phyloP scores from a whole-genome alignment of 2,797 vertebrate genomes.

The Sebastes oblongus region DNA sequence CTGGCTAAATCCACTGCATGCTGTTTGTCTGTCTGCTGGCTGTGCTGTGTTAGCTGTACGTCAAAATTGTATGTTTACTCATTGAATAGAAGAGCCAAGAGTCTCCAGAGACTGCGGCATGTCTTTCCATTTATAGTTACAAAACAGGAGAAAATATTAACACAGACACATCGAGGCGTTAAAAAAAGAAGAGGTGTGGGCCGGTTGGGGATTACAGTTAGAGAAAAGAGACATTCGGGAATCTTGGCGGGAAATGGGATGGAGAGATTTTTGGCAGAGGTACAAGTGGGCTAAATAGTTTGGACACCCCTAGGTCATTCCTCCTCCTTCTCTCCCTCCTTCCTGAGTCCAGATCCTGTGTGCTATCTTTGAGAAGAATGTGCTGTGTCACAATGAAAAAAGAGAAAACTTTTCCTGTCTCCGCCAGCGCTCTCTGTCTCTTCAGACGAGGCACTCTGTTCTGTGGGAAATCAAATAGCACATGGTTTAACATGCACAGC shows the following conservation, averaged over 20 bases:
- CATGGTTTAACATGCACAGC: neutral
- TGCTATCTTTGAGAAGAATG: slow-evolving; percentile 51
- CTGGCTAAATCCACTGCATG: slow-evolving; percentile 9
- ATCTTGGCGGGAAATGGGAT: slow-evolving; percentile 72
- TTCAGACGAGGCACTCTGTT: neutral
- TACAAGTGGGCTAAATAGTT: slow-evolving; percentile 82
- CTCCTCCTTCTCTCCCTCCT: slow-evolving; percentile 23
- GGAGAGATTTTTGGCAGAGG: slow-evolving; percentile 64
- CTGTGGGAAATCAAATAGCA: neutral
- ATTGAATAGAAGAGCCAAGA: slow-evolving; percentile 16
- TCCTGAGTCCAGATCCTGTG: slow-evolving; percentile 31
- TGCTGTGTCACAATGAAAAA: slow-evolving; percentile 45
- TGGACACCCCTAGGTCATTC: slow-evolving; percentile 60
- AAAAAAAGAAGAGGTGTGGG: slow-evolving; percentile 2
- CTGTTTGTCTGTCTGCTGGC: slow-evolving; percentile 3
- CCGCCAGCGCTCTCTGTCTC: neutral
- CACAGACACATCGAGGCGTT: neutral
- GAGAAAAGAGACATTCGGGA: slow-evolving; percentile 63
- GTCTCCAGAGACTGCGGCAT: neutral
- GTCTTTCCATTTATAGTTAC: slow-evolving; percentile 59
- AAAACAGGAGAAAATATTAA: slow-evolving; percentile 24
- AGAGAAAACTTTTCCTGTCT: neutral
- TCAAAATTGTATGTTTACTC: slow-evolving; percentile 38
- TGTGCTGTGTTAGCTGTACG: neutral
- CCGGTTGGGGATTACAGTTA: neutral